A percentile compares a stretch with the other conserved stretches of the same genome.
Conservation (phyloP, 1,140 invertebrate species). For the Gryon sp. region DNA sequence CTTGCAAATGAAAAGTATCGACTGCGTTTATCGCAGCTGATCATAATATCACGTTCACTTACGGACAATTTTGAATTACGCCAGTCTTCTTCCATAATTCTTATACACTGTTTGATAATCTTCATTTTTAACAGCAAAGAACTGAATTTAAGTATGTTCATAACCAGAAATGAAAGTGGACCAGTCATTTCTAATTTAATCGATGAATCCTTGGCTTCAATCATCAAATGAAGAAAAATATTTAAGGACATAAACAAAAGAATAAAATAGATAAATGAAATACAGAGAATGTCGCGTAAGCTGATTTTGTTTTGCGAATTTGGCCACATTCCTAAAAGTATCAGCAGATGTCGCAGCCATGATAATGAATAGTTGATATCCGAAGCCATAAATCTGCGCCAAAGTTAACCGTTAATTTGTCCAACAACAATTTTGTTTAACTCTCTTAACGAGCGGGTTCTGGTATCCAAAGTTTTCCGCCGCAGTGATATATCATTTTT, state of each 20-base stretch:
- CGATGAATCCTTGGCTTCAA: not conserved
- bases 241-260: constrained; percentile 3
- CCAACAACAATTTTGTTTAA: too few species aligned
- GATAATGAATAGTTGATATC: constrained; percentile 26
- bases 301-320: not conserved
- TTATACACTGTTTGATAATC: constrained; percentile 17
- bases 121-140: constrained; percentile 3
- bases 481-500: too few species aligned
- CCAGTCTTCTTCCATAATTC: constrained; percentile 20
- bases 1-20: constrained; percentile 28
- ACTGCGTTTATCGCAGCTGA: constrained; percentile 2
- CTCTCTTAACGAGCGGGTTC: too few species aligned
- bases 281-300: not conserved
- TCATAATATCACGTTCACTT: constrained; percentile 11
- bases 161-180: constrained; percentile 36
- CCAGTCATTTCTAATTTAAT: constrained; percentile 8
- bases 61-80: not conserved
- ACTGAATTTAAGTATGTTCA: constrained; percentile 26
- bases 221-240: constrained; percentile 1
- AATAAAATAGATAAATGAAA: constrained; percentile 1
- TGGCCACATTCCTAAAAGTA: constrained; percentile 39
- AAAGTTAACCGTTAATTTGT: too few species aligned
- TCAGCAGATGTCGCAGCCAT: constrained; percentile 34
- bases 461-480: too few species aligned
- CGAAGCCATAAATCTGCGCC: too few species aligned